Evolutionary conservation across 2,888 invertebrate genomes (phyloP), one percentile per base, ranked within the genome.

Genomic region (Leucophenga maculata): DNA sequence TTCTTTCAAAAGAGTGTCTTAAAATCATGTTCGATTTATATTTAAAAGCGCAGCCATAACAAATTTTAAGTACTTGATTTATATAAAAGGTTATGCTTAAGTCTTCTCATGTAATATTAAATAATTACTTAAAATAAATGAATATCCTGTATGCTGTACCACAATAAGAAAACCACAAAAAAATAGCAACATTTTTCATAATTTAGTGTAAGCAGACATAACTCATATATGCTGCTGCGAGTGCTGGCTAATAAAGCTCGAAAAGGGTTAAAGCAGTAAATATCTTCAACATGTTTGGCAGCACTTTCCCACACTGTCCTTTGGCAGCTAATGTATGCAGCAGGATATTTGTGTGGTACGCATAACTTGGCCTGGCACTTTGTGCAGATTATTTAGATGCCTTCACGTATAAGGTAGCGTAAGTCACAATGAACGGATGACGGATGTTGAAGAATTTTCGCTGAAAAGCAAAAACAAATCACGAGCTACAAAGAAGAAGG

Each of bases 221-320:
- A 64, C 48, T 31, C 59, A 64, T 26, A 48, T 8, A n/a, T n/a
- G n/a, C n/a, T n/a, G 44, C 3, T 20, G 9, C 44, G n/a, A 18
- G 4, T n/a, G 39, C 39, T 39, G 39, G 11, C 39, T 4, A 32
- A 64, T 22, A 48, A 46, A 48, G 31, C 62, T 22, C 46, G 4
- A 64, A 64, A 64, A 64, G 62, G 62, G 46, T 62, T 44, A 46
- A 62, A 62, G 39, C 39, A 39, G 39, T 39, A 39, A 39, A 39
- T 39, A 8, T 3, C 11, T 39, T 39, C 11, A 39, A 39, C 39
- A 11, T 39, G 39, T 3, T 26, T 26, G 26, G 26, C 26, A 26
- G 2, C 26, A 26, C 26, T 26, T 26, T 9, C 11, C 8, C 39
- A 11, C 8, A 39, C 11, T 39, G n/a, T 39, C 11, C 11, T 22